These are phyloP conservation scores for Hyalella azteca DNA, from an alignment of 2,888 invertebrate species.

Conservation along the genomic window DNA sequence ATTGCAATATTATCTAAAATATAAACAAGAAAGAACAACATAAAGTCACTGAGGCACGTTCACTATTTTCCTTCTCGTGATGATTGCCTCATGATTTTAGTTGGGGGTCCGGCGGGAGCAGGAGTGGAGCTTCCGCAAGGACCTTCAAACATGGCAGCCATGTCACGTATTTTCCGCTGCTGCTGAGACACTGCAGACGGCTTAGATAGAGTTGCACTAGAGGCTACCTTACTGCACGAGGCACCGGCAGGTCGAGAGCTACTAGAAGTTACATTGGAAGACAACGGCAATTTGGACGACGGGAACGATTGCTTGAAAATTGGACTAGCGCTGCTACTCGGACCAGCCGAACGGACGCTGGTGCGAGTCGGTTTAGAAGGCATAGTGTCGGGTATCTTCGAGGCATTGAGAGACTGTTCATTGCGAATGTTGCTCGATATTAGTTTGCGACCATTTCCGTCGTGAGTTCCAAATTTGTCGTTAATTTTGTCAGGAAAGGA, in stretches of 20 bases:
- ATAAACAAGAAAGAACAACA: neutral
- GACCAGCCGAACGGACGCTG: neutral
- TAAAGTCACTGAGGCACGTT: neutral
- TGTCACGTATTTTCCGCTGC: conserved; percentile 54
- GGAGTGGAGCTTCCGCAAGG: neutral
- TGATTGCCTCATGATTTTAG: neutral
- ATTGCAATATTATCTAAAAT: neutral
- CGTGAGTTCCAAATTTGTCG: neutral
- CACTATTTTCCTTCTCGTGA: neutral
- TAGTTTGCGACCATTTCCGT: neutral
- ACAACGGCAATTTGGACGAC: neutral
- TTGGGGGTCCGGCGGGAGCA: neutral
- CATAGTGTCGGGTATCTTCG: neutral
- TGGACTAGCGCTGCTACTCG: neutral
- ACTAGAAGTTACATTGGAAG: conserved; percentile 13
- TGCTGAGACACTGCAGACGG: conserved; percentile 40
- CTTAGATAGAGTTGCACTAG: conserved; percentile 16
- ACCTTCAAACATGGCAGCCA: conserved; percentile 57
- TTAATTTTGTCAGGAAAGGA: neutral
- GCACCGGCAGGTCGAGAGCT: neutral
- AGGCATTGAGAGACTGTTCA: neutral
- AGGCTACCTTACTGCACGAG: neutral
- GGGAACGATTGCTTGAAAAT: neutral
- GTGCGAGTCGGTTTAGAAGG: neutral
- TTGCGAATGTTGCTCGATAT: neutral